Percentiles rank a stretch among this genome's conserved stretches.
These are phyloP conservation scores for Huso huso DNA, from an alignment of 2,797 vertebrate genomes.

Conservation along the genomic window DNA sequence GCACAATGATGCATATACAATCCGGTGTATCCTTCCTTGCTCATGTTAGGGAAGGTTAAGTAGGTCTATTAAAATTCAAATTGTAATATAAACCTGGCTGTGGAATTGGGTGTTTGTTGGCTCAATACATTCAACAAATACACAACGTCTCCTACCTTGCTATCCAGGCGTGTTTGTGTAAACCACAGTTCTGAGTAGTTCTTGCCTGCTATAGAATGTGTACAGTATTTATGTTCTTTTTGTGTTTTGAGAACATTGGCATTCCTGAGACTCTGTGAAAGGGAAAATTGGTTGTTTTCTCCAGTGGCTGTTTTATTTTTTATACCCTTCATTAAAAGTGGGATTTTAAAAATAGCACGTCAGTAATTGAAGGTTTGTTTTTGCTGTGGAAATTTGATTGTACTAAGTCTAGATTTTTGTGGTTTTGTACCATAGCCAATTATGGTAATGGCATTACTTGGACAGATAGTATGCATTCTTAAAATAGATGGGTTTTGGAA, in stretches of 20 bases:
- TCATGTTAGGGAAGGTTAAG: too few species aligned
- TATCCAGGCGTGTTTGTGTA: not conserved
- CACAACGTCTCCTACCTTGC: too few species aligned
- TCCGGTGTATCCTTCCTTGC: too few species aligned
- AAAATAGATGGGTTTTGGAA: constrained; percentile 23
- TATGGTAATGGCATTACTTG: constrained; percentile 16
- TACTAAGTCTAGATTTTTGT: not conserved
- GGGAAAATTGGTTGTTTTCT: not conserved
- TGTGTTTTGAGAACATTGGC: not conserved
- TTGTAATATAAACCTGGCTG: too few species aligned
- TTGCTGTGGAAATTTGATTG: constrained; percentile 2
- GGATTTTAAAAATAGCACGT: constrained; percentile 16
- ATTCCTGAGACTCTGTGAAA: not conserved
- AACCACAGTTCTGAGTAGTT: not conserved
- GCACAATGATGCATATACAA: too few species aligned
- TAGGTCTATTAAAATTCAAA: too few species aligned
- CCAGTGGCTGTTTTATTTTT: not conserved
- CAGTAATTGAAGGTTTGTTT: constrained; percentile 23
- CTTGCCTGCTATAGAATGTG: not conserved
- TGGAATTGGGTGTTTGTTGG: too few species aligned
- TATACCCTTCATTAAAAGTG: not conserved
- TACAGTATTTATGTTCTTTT: not conserved
- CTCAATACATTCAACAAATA: too few species aligned
- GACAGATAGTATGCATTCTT: constrained; percentile 34
- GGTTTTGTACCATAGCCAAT: constrained; percentile 7